Base-by-base conservation (phyloP, 2,888 invertebrate species). In the Athetis lepigone region DNA sequence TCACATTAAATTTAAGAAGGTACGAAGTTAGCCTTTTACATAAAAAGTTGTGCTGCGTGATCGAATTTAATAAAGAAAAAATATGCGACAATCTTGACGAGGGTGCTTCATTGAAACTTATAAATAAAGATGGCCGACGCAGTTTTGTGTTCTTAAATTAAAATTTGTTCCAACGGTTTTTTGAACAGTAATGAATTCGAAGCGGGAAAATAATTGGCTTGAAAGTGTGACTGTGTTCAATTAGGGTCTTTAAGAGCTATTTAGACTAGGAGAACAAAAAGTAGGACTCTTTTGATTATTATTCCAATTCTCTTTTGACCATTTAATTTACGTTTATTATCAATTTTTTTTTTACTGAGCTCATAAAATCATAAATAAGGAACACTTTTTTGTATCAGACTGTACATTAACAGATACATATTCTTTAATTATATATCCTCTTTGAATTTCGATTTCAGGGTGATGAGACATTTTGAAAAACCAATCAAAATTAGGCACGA, bases 61-160 rank as follows among this genome's bases (percentile, higher is more conserved):
- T 73, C 58, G 62, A 63, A 73, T 77, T 63, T 73, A 73, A 73
- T 73, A 67, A 67, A 59, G 61, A 68, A 72, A 72, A 75, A 79
- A 65, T 68, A 54, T 62, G 59, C 62, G 59, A 70, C 67, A 58
- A 62, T 73, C 47, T 56, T 65, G 67, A 77, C 69, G 54, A 79
- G 67, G 56, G 63, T 63, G 43, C 46, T 50, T 62, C 59, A 63
- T 60, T 64, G 59, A 36, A 79, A 64, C 64, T 75, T 75, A 71
- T 75, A 79, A 76, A 79, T 77, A 79, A 75, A 75, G 64, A 79
- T 75, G 63, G 39, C 16, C 21, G 57, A 49, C 46, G 61, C 40
- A 19, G 40, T 50, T 64, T 64, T 42, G 56, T 75, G 27, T 70
- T 74, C 70, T 64, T 60, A 29, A 77, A 75, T 61, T 60, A 29